These are phyloP conservation scores for Arnoldichthys spilopterus DNA, from an alignment of 2,797 vertebrate genomes.

Conservation along the genomic window DNA sequence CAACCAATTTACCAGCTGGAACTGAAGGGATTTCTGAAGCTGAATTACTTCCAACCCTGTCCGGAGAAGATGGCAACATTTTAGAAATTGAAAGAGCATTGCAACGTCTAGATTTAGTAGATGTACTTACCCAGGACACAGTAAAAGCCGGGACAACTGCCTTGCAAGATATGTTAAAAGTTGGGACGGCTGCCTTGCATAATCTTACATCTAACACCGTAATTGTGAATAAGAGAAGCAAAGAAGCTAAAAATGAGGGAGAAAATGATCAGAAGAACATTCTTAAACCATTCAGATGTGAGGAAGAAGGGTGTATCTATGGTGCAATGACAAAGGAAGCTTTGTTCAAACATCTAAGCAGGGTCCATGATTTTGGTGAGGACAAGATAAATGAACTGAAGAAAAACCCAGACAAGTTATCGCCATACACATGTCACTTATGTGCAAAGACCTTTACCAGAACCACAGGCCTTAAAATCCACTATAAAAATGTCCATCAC, in stretches of 20 bases:
- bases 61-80: slow-evolving; percentile 85
- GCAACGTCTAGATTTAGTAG: slow-evolving; percentile 88
- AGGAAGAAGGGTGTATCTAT: slow-evolving; percentile 89
- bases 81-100: slow-evolving; percentile 91
- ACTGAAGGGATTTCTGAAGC: slow-evolving; percentile 25
- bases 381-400: slow-evolving; percentile 97
- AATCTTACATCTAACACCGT: slow-evolving; percentile 11
- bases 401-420: slow-evolving; percentile 92
- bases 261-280: slow-evolving; percentile 81
- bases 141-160: slow-evolving; percentile 24
- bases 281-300: slow-evolving; percentile 94
- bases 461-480: slow-evolving; percentile 96
- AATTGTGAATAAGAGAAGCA: slow-evolving; percentile 64
- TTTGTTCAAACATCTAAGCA: slow-evolving; percentile 93
- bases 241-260: slow-evolving; percentile 68
- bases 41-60: slow-evolving; percentile 62
- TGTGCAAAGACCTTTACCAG: slow-evolving; percentile 98
- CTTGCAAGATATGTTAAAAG: slow-evolving; percentile 26
- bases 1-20: slow-evolving; percentile 25
- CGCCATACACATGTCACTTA: slow-evolving; percentile 93
- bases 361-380: slow-evolving; percentile 89
- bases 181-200: slow-evolving; percentile 26
- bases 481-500: slow-evolving; percentile 95
- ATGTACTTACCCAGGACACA: slow-evolving; percentile 57
- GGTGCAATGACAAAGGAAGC: slow-evolving; percentile 99